phyloP scores from a whole-genome alignment of 2,113 vertebrate species.

The Tupaia chinensis region DNA sequence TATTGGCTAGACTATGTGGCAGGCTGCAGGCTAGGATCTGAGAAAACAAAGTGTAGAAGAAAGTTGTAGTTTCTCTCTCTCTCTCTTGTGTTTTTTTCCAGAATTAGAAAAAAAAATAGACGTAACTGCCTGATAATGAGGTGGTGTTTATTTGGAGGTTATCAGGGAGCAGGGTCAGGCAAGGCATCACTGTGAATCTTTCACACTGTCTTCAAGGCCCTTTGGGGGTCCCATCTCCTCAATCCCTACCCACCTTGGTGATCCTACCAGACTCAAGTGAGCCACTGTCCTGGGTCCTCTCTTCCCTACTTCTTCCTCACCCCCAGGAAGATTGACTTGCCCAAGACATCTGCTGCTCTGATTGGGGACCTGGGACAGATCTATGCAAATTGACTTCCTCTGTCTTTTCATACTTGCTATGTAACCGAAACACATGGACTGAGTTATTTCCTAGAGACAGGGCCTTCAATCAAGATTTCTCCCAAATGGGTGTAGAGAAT shows the following conservation, averaged over 20 bases:
- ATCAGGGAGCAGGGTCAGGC: neutral
- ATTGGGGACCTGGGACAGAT: neutral
- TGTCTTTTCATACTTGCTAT: neutral
- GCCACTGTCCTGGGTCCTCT: too few species aligned
- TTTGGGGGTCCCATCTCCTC: neutral
- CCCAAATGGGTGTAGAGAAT: neutral
- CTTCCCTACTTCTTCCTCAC: neutral
- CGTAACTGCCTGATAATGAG: neutral
- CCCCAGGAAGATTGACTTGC: neutral
- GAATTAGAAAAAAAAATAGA: neutral
- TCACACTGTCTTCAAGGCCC: neutral
- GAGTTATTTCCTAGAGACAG: neutral
- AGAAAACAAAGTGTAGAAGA: neutral
- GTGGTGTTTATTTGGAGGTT: neutral
- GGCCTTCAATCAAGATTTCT: neutral
- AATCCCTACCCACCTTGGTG: neutral
- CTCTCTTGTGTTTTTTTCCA: fast-evolving
- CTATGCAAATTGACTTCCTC: too few species aligned
- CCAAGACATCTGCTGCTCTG: neutral
- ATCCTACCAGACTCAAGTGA: neutral
- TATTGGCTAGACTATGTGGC: neutral
- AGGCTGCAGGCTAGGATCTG: neutral
- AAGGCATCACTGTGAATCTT: neutral
- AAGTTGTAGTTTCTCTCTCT: neutral
- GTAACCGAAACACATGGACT: too few species aligned